These are phyloP conservation scores for Oryzaephilus surinamensis DNA, from an alignment of 1,140 invertebrate genomes.

Conservation along the genomic window DNA sequence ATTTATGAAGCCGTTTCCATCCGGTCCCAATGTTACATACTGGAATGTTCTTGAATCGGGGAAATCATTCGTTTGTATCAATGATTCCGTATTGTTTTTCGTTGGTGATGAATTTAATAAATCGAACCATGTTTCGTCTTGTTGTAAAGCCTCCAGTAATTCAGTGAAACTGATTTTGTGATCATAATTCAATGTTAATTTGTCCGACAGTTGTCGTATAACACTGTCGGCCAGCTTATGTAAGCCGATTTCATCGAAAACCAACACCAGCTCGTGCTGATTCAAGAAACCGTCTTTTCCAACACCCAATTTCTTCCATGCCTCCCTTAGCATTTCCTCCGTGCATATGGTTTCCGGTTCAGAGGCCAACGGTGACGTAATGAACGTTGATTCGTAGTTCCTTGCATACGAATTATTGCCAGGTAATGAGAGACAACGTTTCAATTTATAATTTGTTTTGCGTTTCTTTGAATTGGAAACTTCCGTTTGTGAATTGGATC, in stretches of 20 bases:
- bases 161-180: conserved; percentile 57
- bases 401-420: too few species aligned
- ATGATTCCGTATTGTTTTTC: background rate
- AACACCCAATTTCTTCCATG: conserved; percentile 49
- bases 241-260: conserved; percentile 52
- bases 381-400: conserved; percentile 14
- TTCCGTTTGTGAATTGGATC: conserved; percentile 42
- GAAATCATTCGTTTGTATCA: conserved; percentile 11
- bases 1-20: conserved; percentile 31
- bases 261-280: conserved; percentile 44
- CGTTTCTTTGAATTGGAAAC: conserved; percentile 37
- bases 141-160: conserved; percentile 51
- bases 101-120: conserved; percentile 25
- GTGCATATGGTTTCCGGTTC: conserved; percentile 25
- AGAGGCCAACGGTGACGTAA: conserved; percentile 10
- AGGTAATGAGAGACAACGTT: conserved; percentile 41
- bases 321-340: conserved; percentile 39
- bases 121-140: conserved; percentile 37
- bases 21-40: conserved; percentile 30
- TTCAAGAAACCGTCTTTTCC: conserved; percentile 50
- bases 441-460: conserved; percentile 38
- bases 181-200: conserved; percentile 52
- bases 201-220: conserved; percentile 54
- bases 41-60: conserved; percentile 29
- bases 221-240: conserved; percentile 48